Evolutionary conservation across 2,113 vertebrate genomes (phyloP).

Genomic region (Brachionichthys hirsutus): DNA sequence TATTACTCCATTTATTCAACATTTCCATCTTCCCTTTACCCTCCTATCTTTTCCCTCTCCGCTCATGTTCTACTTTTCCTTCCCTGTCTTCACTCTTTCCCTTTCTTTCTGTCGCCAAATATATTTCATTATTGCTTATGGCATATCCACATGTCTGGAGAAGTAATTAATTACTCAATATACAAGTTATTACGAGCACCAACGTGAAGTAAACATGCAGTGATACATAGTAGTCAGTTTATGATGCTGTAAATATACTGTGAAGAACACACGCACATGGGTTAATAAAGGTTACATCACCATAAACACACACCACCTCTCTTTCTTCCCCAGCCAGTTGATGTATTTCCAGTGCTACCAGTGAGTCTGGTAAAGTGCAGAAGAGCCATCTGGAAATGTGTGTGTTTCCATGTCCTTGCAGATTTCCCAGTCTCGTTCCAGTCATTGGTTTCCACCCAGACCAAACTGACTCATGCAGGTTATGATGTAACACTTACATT

Average conservation of each 20-base stretch:
- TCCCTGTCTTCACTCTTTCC: neutral
- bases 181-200: neutral
- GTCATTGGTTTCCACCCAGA: slow-evolving; percentile 48
- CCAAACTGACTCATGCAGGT: slow-evolving; percentile 51
- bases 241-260: neutral
- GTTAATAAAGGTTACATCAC: slow-evolving; percentile 1
- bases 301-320: neutral
- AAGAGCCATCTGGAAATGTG: slow-evolving; percentile 28
- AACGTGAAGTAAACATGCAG: neutral
- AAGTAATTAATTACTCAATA: neutral
- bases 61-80: neutral
- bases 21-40: slow-evolving; percentile 7
- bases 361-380: slow-evolving; percentile 7
- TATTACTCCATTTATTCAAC: slow-evolving; percentile 3
- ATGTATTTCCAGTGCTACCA: slow-evolving; percentile 45
- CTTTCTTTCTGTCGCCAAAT: neutral
- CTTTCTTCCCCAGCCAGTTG: slow-evolving; percentile 8
- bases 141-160: slow-evolving; percentile 23
- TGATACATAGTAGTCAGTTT: neutral
- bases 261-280: neutral
- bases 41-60: neutral
- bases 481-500: slow-evolving; percentile 54
- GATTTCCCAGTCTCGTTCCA: slow-evolving; percentile 52
- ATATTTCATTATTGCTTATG: slow-evolving; percentile 1
- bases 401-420: neutral